A percentile compares a stretch with the other conserved stretches of the same genome.
phyloP scores from a whole-genome alignment of 2,113 vertebrate genomes.

The Acanthisitta chloris region DNA sequence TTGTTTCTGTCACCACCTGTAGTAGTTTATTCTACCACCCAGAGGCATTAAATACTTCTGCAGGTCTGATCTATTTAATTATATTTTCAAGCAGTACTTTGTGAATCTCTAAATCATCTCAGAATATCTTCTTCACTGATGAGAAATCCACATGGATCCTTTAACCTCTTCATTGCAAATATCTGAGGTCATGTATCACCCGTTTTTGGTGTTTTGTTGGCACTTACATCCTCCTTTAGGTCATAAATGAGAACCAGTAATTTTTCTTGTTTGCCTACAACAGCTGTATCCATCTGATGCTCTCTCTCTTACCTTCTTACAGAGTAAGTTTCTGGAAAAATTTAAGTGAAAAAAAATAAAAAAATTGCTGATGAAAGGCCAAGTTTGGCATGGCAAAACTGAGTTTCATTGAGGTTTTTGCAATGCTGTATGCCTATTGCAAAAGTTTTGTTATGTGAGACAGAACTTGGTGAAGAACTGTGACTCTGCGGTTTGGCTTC shows the following conservation, averaged over 20 bases:
- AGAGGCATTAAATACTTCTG: background rate
- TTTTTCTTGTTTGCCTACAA: background rate
- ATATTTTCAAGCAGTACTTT: background rate
- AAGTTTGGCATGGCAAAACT: background rate
- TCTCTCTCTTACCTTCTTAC: background rate
- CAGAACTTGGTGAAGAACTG: background rate
- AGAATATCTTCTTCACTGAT: background rate
- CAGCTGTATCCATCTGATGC: background rate
- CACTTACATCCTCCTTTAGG: background rate
- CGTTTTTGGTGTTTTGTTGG: background rate
- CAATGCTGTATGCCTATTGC: rapidly evolving
- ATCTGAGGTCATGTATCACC: background rate
- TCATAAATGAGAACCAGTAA: background rate
- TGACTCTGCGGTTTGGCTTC: background rate
- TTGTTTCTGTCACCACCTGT: background rate
- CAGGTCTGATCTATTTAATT: background rate
- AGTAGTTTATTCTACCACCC: background rate
- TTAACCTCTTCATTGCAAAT: background rate
- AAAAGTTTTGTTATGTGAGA: background rate
- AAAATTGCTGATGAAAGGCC: background rate
- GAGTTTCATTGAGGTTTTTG: background rate
- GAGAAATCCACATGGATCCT: background rate
- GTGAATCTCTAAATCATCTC: background rate
- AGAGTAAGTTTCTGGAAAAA: background rate
- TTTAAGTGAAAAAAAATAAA: background rate